Evolutionary conservation across 1,140 invertebrate genomes (phyloP).

Genomic region (Nasonia longicornis): DNA sequence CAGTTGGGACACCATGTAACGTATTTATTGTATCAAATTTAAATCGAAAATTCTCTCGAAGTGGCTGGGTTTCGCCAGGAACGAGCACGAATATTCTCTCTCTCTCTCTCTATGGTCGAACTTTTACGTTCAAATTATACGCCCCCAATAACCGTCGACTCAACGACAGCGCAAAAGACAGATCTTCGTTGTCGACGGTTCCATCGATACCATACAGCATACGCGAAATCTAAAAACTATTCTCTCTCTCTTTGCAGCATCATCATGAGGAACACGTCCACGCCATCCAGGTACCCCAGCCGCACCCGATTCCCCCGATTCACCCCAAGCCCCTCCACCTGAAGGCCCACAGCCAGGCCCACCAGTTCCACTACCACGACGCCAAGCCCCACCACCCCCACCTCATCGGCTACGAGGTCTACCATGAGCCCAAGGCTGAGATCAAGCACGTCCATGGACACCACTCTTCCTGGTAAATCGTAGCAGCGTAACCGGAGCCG

Average conservation of each 20-base stretch:
- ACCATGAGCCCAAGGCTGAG: slow-evolving; percentile 58
- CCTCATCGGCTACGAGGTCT: slow-evolving; percentile 60
- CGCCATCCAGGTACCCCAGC: slow-evolving; percentile 59
- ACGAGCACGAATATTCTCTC: not conserved
- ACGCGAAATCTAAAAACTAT: not conserved
- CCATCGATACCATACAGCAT: no score
- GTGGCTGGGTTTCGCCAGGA: slow-evolving; percentile 31
- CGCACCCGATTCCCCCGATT: slow-evolving; percentile 59
- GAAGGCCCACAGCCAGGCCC: slow-evolving; percentile 54
- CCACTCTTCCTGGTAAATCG: slow-evolving; percentile 37
- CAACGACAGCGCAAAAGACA: no score
- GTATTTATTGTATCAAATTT: slow-evolving; percentile 40
- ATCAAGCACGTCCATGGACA: slow-evolving; percentile 55
- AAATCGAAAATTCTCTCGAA: not conserved
- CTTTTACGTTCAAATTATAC: no score
- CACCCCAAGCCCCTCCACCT: slow-evolving; percentile 62
- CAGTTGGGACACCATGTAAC: slow-evolving; percentile 45
- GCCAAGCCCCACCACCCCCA: slow-evolving; percentile 59
- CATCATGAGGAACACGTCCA: slow-evolving; percentile 59
- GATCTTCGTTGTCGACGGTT: no score
- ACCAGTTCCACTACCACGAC: slow-evolving; percentile 58
- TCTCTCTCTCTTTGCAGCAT: slow-evolving; percentile 47
- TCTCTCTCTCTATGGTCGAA: not conserved
- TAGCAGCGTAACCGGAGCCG: no score
- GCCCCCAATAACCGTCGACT: no score